A percentile compares a stretch with the other conserved stretches of the same genome.
These are phyloP conservation scores for Eupithecia pulchellata DNA, from an alignment of 2,888 invertebrate genomes.

Conservation along the genomic window DNA sequence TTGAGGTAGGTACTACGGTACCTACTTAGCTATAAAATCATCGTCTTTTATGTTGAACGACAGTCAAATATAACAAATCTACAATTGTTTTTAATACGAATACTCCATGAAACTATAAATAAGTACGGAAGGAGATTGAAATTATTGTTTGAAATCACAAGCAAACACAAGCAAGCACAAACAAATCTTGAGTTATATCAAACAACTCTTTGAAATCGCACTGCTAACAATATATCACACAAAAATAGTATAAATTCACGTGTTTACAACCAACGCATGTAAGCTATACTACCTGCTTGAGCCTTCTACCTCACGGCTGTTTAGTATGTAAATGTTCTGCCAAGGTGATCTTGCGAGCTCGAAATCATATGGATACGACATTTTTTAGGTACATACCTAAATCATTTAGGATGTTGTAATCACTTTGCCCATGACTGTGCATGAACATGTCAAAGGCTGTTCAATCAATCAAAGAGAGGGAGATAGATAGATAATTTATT, in stretches of 20 bases:
- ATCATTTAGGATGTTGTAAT: neutral
- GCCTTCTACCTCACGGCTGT: conserved; percentile 5
- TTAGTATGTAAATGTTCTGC: conserved; percentile 4
- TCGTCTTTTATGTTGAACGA: too few species aligned
- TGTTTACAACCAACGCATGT: neutral
- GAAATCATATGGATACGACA: neutral
- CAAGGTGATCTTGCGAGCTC: conserved; percentile 8
- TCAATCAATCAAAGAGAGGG: neutral
- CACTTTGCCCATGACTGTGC: neutral
- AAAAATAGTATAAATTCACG: neutral
- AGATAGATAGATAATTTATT: too few species aligned
- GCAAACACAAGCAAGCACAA: neutral
- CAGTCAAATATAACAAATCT: neutral
- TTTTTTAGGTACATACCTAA: neutral
- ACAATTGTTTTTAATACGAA: neutral
- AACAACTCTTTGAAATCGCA: neutral
- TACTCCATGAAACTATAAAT: too few species aligned
- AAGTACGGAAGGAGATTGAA: too few species aligned
- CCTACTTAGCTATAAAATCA: too few species aligned
- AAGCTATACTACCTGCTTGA: conserved; percentile 13
- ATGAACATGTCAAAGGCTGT: neutral
- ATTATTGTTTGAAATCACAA: neutral
- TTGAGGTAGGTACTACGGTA: too few species aligned
- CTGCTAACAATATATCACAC: neutral
- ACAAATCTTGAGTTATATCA: neutral